Evolutionary conservation across 2,113 vertebrate genomes (phyloP), one percentile per base, ranked within the genome.

Genomic region (Corythornis madagascariensis): DNA sequence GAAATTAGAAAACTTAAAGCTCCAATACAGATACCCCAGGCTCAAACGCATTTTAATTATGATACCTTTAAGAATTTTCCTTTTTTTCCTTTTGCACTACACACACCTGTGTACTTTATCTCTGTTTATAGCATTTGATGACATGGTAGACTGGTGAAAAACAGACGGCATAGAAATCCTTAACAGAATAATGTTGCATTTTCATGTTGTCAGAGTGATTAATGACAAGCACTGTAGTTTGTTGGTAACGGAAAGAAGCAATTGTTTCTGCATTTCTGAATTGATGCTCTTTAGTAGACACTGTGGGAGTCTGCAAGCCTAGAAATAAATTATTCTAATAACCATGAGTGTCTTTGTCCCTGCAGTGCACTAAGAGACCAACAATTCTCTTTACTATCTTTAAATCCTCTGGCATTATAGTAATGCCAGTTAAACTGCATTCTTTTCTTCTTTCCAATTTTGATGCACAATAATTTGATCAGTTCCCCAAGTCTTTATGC

Each of bases 301-400:
- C 56, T 40, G 64, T 80, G 60, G 47, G 56, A 87, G 43, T 33
- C 67, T 80, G 60, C 60, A 91, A 80, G 85, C 38, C 50, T 66
- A 55, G 87, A 91, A 94, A 93, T 91, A 94, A 93, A 94, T 95
- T 88, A 50, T 42, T 81, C 38, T 86, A 77, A 88, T 83, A 94
- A 81, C 60, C 25, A 52, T 13, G 35, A 93, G 16, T 72, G 45
- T 31, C 77, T 83, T 78, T 85, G 74, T 82, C 78, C 71, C 89
- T 80, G 69, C 73, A 81, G 83, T 48, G 48, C 56, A 31, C 61
- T 75, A 52, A 53, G 19, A 22, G 59, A 80, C 31, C 59, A 91
- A 17, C 48, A 79, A 33, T 82, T 82, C 66, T 79, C 59, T 83
- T 89, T 31, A n/a, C 45, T 76, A 2, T 38, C 78, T 91, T 75